Conservation (phyloP, 2,888 invertebrate species). For the Athripsodes cinereus region DNA sequence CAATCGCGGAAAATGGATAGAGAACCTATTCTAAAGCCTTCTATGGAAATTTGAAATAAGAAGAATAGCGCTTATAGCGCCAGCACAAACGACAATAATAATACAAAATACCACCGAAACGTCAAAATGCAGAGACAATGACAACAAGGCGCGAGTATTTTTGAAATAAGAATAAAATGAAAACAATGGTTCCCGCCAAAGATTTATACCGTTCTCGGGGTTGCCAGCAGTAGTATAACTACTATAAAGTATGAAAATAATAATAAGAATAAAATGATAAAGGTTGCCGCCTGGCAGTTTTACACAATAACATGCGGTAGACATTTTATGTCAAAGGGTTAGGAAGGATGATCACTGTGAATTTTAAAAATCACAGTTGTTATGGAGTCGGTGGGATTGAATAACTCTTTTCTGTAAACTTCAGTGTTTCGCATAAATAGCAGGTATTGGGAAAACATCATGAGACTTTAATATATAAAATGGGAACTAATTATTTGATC, state of each 20-base stretch:
- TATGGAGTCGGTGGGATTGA: too few species aligned
- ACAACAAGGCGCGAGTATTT: slow-evolving; percentile 1
- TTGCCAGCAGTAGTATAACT: background rate
- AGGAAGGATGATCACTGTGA: background rate
- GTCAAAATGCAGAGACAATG: background rate
- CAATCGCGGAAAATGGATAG: background rate
- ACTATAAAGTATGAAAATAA: background rate
- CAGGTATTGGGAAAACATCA: too few species aligned
- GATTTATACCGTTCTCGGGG: slow-evolving; percentile 2
- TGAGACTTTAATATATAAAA: too few species aligned
- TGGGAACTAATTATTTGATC: too few species aligned
- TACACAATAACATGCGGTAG: slow-evolving; percentile 2
- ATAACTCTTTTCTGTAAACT: too few species aligned
- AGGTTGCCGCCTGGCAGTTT: background rate
- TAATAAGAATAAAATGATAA: background rate
- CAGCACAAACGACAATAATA: background rate
- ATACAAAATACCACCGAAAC: background rate
- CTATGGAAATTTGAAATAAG: background rate
- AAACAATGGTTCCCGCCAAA: slow-evolving; percentile 2
- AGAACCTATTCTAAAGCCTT: background rate
- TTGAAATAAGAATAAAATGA: background rate
- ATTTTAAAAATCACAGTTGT: too few species aligned
- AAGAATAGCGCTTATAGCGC: too few species aligned
- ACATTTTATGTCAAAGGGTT: background rate
- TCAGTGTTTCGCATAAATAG: too few species aligned